phyloP scores from a whole-genome alignment of 2,888 invertebrate species.

The Linyphia triangularis region DNA sequence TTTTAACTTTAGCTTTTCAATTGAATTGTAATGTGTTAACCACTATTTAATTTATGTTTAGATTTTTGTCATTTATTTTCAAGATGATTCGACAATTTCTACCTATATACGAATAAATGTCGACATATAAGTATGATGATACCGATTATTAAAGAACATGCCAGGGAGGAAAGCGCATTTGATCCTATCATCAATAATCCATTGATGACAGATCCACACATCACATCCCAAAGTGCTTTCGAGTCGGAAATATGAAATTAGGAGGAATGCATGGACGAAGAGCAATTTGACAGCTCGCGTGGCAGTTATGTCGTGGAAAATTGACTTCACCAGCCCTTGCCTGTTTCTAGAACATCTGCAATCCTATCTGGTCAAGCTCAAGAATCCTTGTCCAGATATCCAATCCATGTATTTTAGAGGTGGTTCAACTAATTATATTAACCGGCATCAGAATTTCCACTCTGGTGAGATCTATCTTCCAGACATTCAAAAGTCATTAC shows the following conservation, averaged over 20 bases:
- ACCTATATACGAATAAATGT: too few relatives aligned
- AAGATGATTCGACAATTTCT: too few relatives aligned
- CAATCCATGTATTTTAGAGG: too few relatives aligned
- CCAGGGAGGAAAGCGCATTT: neutral
- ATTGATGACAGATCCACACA: neutral
- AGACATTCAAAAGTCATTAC: neutral
- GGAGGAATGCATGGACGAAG: neutral
- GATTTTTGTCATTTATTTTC: too few relatives aligned
- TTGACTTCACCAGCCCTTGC: neutral
- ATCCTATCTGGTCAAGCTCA: neutral
- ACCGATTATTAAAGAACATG: too few relatives aligned
- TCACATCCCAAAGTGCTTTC: neutral
- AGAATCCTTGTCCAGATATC: neutral
- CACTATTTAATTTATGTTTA: too few relatives aligned
- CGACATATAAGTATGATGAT: too few relatives aligned
- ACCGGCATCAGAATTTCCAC: neutral
- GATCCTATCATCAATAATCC: too few relatives aligned
- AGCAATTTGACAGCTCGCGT: neutral
- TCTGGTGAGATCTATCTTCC: too few relatives aligned
- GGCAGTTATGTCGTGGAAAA: slow-evolving; percentile 3
- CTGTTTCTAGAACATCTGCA: neutral
- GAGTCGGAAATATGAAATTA: neutral
- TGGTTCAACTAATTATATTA: neutral
- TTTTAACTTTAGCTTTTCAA: too few relatives aligned
- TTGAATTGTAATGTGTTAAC: too few relatives aligned